Base-by-base conservation (phyloP, 2,888 invertebrate species). In the Pinctada fucata region DNA sequence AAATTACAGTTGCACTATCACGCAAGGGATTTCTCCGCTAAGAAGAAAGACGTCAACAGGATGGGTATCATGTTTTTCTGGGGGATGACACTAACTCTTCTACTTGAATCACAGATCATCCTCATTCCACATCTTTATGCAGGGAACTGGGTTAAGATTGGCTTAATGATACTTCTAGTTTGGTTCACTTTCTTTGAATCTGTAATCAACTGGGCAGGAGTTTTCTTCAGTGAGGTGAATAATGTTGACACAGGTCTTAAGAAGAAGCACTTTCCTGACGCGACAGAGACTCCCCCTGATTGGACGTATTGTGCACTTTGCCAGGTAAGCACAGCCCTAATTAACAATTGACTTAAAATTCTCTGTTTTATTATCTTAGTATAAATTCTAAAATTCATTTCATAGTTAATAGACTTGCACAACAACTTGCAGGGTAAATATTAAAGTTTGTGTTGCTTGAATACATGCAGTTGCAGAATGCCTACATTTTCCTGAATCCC, bases 251-350 rank as follows among this genome's bases (percentile, higher is more conserved):
- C 79, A 16, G 82, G 82, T n/a, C 82, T 84, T 1, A 88, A 85
- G 72, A 77, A 79, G 47, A 84, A 82, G 72, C 81, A 86, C 72
- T 86, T 81, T 76, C 82, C 85, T 2, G 80, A 83, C 2, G 65
- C 5, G 0, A 64, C 67, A 2, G 86, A 87, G 0, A 87, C 86
- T 0, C 89, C 87, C 13, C 75, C 73, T 68, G 88, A 86, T 67
- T 88, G 87, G 87, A 82, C 63, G 64, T 80, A 76, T 49, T 89
- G 89, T 79, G 81, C 83, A 8, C 85, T 75, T n/a, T 89, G 89
- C 77, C 88, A 89, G 83, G 82, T 85, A 76, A 68, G n/a, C 31
- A 31, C 31, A 31, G 31, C 31, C 31, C 31, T 31, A 31, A 31
- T 31, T 31, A 31, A 31, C 31, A 31, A 31, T 31, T 31, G 31